Conservation (phyloP, 1,140 invertebrate species). For the Magallana angulata region DNA sequence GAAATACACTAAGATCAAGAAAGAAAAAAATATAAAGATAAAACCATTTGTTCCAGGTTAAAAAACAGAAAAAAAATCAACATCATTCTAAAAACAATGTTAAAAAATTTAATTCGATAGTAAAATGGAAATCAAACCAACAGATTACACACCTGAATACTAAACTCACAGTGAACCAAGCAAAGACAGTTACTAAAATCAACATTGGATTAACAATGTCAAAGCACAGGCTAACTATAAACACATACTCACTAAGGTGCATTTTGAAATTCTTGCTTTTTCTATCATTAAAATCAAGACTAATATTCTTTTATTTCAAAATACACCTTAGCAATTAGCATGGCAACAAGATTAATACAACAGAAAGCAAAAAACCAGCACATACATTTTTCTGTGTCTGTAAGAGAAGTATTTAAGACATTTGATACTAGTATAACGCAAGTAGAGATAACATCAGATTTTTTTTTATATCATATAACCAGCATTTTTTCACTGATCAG, state of each 20-base stretch:
- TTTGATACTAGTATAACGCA: background rate
- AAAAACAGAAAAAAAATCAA: background rate
- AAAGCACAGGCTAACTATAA: conserved; percentile 5
- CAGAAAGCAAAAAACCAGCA: conserved; percentile 53
- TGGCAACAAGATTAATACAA: conserved; percentile 29
- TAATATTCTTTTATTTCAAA: background rate
- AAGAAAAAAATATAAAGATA: background rate
- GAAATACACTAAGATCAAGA: background rate
- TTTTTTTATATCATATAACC: no score
- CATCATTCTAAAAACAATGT: background rate
- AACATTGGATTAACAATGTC: background rate
- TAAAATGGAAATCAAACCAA: background rate
- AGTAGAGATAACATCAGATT: background rate
- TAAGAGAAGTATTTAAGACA: conserved; percentile 55
- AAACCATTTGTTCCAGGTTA: background rate
- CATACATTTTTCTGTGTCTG: conserved; percentile 66
- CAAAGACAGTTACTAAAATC: conserved; percentile 9
- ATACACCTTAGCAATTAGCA: conserved; percentile 8
- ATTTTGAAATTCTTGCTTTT: background rate
- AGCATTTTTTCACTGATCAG: no score
- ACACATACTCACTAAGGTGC: background rate
- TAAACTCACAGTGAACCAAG: conserved; percentile 10
- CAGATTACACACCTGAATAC: background rate
- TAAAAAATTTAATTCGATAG: background rate
- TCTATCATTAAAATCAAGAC: background rate